Conservation (phyloP, 1,140 invertebrate genomes). For the Phymorhynchus buccinoides region DNA sequence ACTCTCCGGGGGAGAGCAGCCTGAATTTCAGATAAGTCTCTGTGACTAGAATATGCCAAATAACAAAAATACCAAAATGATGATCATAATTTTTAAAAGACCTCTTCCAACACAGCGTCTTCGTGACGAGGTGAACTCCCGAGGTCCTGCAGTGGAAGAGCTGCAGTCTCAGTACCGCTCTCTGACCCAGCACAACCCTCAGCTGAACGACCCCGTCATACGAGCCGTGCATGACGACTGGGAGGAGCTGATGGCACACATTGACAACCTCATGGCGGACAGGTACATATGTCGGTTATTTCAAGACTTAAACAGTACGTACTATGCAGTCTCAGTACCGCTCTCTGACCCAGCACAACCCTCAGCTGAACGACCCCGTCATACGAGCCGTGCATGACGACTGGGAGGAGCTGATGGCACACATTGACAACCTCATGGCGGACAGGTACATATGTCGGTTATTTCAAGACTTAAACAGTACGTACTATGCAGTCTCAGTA, state of each 20-base stretch:
- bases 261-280: constrained; percentile 65
- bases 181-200: constrained; percentile 67
- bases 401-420: constrained; percentile 68
- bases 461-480: too few relatives aligned
- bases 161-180: constrained; percentile 58
- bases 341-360: constrained; percentile 66
- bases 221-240: constrained; percentile 66
- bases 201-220: constrained; percentile 63
- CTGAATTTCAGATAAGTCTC: too few relatives aligned
- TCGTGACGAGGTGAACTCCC: constrained; percentile 61
- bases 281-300: too few relatives aligned
- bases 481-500: constrained; percentile 61
- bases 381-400: constrained; percentile 65
- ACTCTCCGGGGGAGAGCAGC: too few relatives aligned
- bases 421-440: constrained; percentile 61
- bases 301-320: too few relatives aligned
- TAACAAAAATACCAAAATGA: too few relatives aligned
- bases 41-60: too few relatives aligned
- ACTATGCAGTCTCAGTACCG: constrained; percentile 59
- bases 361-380: constrained; percentile 62
- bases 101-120: constrained; percentile 58
- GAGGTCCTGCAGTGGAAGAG: constrained; percentile 61
- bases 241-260: constrained; percentile 67
- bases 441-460: too few relatives aligned
- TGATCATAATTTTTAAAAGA: too few relatives aligned